These are phyloP conservation scores for Rhyacichthys aspro DNA, from an alignment of 2,797 vertebrate species.

Conservation along the genomic window DNA sequence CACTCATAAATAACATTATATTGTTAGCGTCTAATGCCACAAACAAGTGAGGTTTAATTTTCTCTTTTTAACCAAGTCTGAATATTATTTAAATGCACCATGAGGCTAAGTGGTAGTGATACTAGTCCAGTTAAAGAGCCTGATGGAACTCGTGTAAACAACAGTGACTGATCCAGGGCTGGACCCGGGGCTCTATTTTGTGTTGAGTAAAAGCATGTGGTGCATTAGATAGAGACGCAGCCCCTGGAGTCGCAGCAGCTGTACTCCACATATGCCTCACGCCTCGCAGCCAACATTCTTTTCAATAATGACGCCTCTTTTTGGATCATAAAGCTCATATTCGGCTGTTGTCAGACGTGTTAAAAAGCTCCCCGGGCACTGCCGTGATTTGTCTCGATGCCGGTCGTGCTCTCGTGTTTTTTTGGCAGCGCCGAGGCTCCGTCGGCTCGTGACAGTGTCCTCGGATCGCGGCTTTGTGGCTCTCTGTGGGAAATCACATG, in stretches of 20 bases:
- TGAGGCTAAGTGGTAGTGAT: too few species aligned
- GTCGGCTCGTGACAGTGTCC: constrained; percentile 5
- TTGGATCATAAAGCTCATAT: constrained; percentile 21
- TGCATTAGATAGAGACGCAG: constrained; percentile 56
- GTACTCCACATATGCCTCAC: constrained; percentile 60
- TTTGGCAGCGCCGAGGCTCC: constrained; percentile 1
- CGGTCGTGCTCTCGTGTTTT: constrained; percentile 5
- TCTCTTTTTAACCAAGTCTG: too few species aligned
- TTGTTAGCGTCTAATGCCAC: too few species aligned
- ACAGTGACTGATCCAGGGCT: constrained; percentile 1
- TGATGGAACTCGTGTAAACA: too few species aligned
- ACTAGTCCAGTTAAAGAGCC: too few species aligned
- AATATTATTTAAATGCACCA: too few species aligned
- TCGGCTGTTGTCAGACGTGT: constrained; percentile 25
- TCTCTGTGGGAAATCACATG: constrained; percentile 7
- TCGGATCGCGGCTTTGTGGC: constrained; percentile 8
- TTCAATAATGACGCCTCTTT: constrained; percentile 26
- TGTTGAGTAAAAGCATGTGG: constrained; percentile 57
- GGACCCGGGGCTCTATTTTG: constrained; percentile 55
- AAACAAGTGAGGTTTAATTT: too few species aligned
- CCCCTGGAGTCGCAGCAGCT: constrained; percentile 66
- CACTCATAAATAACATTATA: too few species aligned
- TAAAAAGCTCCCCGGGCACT: constrained; percentile 12
- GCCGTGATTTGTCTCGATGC: constrained; percentile 15
- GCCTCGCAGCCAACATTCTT: constrained; percentile 30